Evolutionary conservation across 2,888 invertebrate genomes (phyloP).

Genomic region (Philaethria dido): DNA sequence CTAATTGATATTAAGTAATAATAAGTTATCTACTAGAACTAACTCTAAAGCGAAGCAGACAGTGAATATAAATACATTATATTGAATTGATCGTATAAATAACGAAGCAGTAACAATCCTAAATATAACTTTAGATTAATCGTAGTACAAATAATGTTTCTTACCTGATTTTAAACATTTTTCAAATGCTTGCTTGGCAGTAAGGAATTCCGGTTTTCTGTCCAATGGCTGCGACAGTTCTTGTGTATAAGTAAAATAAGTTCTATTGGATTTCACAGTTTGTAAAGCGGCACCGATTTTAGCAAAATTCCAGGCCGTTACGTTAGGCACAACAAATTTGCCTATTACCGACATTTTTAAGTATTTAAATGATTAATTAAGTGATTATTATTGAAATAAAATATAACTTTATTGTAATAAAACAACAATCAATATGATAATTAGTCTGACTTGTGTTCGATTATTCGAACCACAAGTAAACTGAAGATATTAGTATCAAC

Average conservation of each 20-base stretch:
- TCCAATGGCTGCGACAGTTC: slow-evolving; percentile 92
- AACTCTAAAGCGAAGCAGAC: background rate
- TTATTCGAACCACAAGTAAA: slow-evolving; percentile 15
- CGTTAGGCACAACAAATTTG: slow-evolving; percentile 64
- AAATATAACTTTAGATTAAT: slow-evolving; percentile 20
- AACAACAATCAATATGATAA: background rate
- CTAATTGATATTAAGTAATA: background rate
- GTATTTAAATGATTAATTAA: background rate
- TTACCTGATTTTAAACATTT: slow-evolving; percentile 91
- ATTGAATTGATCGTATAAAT: slow-evolving; percentile 5
- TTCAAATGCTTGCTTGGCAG: slow-evolving; percentile 90
- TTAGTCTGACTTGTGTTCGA: slow-evolving; percentile 15
- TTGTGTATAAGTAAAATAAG: slow-evolving; percentile 90
- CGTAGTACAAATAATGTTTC: slow-evolving; percentile 46
- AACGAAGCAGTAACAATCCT: slow-evolving; percentile 6
- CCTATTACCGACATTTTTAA: slow-evolving; percentile 66
- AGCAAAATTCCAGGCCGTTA: slow-evolving; percentile 64
- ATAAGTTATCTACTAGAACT: background rate
- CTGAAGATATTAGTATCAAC: background rate
- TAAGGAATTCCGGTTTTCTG: slow-evolving; percentile 88
- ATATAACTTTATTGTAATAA: slow-evolving; percentile 1
- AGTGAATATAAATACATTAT: background rate
- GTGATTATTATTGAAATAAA: background rate
- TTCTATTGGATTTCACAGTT: slow-evolving; percentile 73
- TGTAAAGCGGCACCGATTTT: slow-evolving; percentile 64